These are phyloP conservation scores for Leptodirus hochenwartii DNA, from an alignment of 2,888 invertebrate species.

Conservation along the genomic window DNA sequence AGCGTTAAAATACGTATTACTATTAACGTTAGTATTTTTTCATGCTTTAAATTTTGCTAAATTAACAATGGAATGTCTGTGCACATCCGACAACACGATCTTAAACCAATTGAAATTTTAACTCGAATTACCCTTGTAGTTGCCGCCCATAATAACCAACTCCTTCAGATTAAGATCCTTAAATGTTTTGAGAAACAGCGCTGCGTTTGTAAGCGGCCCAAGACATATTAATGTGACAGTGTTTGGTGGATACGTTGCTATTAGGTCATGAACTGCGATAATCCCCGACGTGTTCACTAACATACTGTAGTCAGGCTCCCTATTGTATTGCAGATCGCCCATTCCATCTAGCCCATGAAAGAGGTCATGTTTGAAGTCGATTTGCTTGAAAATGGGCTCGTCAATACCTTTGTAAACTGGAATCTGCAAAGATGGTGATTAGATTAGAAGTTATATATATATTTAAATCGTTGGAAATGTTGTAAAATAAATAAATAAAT, in stretches of 20 bases:
- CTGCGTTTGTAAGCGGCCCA: slow-evolving; percentile 66
- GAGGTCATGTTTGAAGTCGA: slow-evolving; percentile 16
- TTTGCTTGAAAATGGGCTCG: slow-evolving; percentile 27
- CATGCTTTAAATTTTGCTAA: too few species aligned
- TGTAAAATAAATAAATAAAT: too few species aligned
- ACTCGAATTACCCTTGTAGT: slow-evolving; percentile 38
- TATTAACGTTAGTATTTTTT: too few species aligned
- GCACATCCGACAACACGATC: too few species aligned
- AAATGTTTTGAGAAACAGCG: slow-evolving; percentile 51
- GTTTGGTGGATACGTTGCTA: slow-evolving; percentile 20
- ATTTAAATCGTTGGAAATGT: too few species aligned
- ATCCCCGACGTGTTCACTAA: slow-evolving; percentile 6
- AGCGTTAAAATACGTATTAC: too few species aligned
- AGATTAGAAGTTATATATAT: too few species aligned
- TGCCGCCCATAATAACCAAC: slow-evolving; percentile 64
- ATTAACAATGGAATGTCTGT: too few species aligned
- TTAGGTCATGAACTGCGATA: slow-evolving; percentile 1
- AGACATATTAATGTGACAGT: slow-evolving; percentile 43
- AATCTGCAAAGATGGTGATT: slow-evolving; percentile 36
- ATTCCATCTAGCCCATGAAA: slow-evolving; percentile 57
- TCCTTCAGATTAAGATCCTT: slow-evolving; percentile 47
- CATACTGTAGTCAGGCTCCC: slow-evolving; percentile 15
- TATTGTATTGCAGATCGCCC: slow-evolving; percentile 33
- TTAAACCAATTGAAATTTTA: background rate
- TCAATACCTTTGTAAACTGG: slow-evolving; percentile 50